A percentile compares a stretch with the other conserved stretches of the same genome.
phyloP scores from a whole-genome alignment of 2,888 invertebrate species.

The Lochmaea capreae region DNA sequence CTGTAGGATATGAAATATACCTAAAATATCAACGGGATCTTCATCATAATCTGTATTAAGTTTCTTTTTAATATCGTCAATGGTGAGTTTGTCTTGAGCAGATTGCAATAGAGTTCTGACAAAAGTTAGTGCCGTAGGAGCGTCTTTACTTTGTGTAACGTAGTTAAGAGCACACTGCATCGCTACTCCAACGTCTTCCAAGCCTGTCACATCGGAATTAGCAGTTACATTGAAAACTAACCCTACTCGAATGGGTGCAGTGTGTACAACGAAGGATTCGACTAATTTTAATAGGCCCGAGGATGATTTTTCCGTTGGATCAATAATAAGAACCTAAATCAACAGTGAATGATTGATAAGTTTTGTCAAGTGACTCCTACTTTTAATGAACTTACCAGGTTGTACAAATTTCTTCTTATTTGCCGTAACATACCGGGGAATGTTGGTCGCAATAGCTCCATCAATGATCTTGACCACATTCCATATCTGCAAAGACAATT shows the following conservation, averaged over 20 bases:
- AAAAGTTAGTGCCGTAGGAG: constrained; percentile 84
- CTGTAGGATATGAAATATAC: constrained; percentile 17
- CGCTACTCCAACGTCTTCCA: constrained; percentile 82
- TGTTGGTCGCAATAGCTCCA: constrained; percentile 93
- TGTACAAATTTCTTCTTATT: constrained; percentile 86
- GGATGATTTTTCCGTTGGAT: constrained; percentile 79
- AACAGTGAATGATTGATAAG: constrained; percentile 11
- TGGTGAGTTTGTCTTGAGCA: constrained; percentile 68
- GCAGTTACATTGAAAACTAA: constrained; percentile 81
- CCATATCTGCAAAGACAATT: constrained; percentile 69
- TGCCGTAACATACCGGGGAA: constrained; percentile 97
- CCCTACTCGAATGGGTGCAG: constrained; percentile 91
- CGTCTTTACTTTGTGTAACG: constrained; percentile 80
- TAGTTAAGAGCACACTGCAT: constrained; percentile 92
- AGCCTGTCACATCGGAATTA: constrained; percentile 69
- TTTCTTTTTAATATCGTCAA: constrained; percentile 78
- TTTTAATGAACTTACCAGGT: constrained; percentile 71
- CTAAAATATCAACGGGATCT: constrained; percentile 65
- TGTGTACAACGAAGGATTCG: constrained; percentile 91
- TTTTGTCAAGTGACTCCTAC: too few species aligned
- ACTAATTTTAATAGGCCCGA: constrained; percentile 84
- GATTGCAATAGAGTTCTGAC: constrained; percentile 81
- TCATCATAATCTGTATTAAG: constrained; percentile 75
- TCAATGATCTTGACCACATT: constrained; percentile 89
- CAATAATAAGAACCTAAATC: constrained; percentile 81